Evolutionary conservation across 2,888 invertebrate species (phyloP).

Genomic region (Rhopalosiphum nymphaeae): DNA sequence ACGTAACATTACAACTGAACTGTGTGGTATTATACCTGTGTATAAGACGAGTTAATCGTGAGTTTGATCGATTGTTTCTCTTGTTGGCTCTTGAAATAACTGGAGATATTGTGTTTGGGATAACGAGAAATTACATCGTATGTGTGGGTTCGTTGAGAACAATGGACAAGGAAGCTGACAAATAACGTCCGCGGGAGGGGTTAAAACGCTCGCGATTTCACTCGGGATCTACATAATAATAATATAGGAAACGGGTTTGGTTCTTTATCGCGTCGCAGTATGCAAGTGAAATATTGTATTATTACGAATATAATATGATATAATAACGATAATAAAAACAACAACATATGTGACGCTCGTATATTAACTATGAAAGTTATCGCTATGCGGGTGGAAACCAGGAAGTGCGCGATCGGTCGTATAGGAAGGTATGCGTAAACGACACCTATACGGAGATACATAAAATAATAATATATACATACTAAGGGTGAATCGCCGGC

Average conservation of each 20-base stretch:
- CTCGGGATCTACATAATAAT: neutral
- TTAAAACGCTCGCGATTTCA: conserved; percentile 6
- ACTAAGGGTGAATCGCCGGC: neutral
- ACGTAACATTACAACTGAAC: neutral
- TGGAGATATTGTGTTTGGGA: neutral
- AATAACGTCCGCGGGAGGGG: neutral
- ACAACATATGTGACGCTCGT: neutral
- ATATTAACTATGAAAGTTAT: neutral
- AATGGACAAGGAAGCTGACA: neutral
- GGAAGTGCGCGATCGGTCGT: neutral
- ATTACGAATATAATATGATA: too few species aligned
- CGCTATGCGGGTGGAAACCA: neutral
- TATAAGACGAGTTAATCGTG: neutral
- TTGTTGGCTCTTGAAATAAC: neutral
- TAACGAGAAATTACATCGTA: neutral
- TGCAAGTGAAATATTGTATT: neutral
- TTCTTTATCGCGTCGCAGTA: neutral
- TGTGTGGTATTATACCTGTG: neutral
- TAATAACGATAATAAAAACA: neutral
- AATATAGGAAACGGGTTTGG: neutral
- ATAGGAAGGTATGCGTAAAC: neutral
- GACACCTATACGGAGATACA: too few species aligned
- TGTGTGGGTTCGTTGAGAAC: neutral
- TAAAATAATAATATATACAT: too few species aligned
- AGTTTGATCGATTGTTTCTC: neutral